phyloP scores from a whole-genome alignment of 2,797 vertebrate genomes.

The Peromyscus attwateri region DNA sequence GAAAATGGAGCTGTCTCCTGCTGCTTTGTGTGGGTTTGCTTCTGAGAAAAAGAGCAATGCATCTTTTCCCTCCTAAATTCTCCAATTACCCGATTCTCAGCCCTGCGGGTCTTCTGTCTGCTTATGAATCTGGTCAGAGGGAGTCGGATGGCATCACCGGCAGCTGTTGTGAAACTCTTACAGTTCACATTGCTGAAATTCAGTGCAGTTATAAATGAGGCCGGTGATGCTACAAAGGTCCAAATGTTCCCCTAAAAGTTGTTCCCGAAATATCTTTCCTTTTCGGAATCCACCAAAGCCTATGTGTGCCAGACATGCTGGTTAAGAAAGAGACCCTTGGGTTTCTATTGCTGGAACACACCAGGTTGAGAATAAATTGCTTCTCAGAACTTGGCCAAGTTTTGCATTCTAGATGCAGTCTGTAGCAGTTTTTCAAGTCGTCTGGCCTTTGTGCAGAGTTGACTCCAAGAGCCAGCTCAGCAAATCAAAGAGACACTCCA shows the following conservation, averaged over 20 bases:
- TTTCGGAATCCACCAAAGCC: constrained; percentile 52
- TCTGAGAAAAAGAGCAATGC: constrained; percentile 34
- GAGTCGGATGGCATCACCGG: constrained; percentile 5
- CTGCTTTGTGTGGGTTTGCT: constrained; percentile 68
- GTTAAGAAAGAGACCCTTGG: constrained; percentile 67
- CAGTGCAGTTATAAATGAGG: background rate
- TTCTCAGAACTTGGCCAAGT: constrained; percentile 64
- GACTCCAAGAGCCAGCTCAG: constrained; percentile 41
- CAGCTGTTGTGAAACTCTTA: constrained; percentile 60
- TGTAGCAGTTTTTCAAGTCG: constrained; percentile 39
- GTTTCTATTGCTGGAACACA: constrained; percentile 59
- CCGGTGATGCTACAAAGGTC: constrained; percentile 59
- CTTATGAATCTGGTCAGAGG: constrained; percentile 31
- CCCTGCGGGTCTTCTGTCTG: background rate
- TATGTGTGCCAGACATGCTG: constrained; percentile 45
- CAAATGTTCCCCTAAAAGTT: constrained; percentile 57
- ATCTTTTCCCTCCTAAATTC: background rate
- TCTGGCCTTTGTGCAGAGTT: background rate
- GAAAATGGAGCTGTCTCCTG: constrained; percentile 43
- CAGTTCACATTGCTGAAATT: constrained; percentile 49
- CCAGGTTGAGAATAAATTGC: constrained; percentile 60
- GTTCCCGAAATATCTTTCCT: constrained; percentile 63
- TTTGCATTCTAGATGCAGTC: constrained; percentile 10
- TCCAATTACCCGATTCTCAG: background rate
- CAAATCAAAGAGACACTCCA: background rate